Evolutionary conservation across 2,797 vertebrate genomes (phyloP).

Genomic region (Smutsia temminckii): DNA sequence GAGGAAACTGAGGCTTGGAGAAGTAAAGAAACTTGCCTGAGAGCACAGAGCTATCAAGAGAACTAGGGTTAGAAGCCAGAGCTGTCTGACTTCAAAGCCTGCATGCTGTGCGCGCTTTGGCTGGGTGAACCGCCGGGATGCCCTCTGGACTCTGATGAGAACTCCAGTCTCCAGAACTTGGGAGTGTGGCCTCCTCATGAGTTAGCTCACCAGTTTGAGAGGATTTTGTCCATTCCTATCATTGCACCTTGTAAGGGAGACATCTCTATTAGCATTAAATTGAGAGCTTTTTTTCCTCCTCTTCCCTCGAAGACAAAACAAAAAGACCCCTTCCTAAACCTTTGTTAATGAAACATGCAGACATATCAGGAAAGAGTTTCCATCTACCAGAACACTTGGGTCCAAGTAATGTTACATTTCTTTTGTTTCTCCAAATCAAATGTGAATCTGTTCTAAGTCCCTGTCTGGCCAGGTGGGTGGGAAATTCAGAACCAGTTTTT

Average conservation of each 20-base stretch:
- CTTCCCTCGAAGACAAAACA: neutral
- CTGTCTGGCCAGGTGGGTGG: neutral
- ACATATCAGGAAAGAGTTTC: neutral
- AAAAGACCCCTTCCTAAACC: neutral
- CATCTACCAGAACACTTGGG: neutral
- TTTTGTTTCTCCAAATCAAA: neutral
- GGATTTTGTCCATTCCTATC: neutral
- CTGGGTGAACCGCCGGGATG: neutral
- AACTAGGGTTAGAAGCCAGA: neutral
- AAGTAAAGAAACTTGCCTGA: neutral
- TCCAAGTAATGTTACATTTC: neutral
- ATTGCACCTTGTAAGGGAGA: neutral
- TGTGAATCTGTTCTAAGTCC: neutral
- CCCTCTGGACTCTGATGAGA: neutral
- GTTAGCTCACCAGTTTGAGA: neutral
- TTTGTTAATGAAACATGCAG: neutral
- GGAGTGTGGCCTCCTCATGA: neutral
- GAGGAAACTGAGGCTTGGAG: neutral
- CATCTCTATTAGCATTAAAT: neutral
- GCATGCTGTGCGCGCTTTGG: neutral
- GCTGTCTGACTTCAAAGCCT: neutral
- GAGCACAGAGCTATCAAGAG: neutral
- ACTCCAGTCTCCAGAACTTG: neutral
- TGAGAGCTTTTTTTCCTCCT: neutral
- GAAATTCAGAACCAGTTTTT: neutral